A percentile compares a stretch with the other conserved stretches of the same genome.
Conservation (phyloP, 2,888 invertebrate species). For the Panzeria rudis region DNA sequence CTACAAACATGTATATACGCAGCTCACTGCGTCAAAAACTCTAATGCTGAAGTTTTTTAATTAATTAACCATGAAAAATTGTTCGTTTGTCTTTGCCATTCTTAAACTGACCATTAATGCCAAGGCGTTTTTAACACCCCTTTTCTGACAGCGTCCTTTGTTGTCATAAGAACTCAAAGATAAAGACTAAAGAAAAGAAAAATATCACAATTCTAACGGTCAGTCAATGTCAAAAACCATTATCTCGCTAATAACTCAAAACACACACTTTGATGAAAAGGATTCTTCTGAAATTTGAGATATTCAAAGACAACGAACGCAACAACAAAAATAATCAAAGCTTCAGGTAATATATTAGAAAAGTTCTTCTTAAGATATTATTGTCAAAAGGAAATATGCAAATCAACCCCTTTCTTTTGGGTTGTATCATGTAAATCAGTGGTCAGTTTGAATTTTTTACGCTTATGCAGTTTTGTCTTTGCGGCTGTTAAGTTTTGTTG, state of each 20-base stretch:
- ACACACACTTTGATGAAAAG: constrained; percentile 79
- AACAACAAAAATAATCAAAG: constrained; percentile 59
- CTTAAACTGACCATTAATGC: constrained; percentile 79
- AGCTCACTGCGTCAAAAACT: constrained; percentile 29
- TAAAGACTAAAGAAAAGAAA: constrained; percentile 12
- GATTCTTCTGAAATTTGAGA: constrained; percentile 73
- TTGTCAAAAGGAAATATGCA: constrained; percentile 57
- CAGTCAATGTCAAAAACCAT: constrained; percentile 78
- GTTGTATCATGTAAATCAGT: constrained; percentile 63
- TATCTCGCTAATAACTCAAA: constrained; percentile 82
- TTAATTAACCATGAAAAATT: constrained; percentile 82
- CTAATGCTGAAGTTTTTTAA: constrained; percentile 69
- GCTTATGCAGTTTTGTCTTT: constrained; percentile 76
- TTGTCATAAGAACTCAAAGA: constrained; percentile 32
- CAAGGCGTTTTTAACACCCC: constrained; percentile 71
- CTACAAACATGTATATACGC: constrained; percentile 11
- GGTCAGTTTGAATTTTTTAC: constrained; percentile 73
- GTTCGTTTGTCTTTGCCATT: constrained; percentile 66
- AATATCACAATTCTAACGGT: constrained; percentile 73
- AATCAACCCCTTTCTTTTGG: constrained; percentile 77
- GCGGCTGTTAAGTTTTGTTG: constrained; percentile 74
- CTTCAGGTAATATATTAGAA: constrained; percentile 75
- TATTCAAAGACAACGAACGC: constrained; percentile 50
- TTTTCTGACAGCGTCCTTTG: constrained; percentile 49
- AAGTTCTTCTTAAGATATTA: background rate